Evolutionary conservation across 2,888 invertebrate genomes (phyloP), one percentile per base, ranked within the genome.

Genomic region (Azorinus chamasolen): DNA sequence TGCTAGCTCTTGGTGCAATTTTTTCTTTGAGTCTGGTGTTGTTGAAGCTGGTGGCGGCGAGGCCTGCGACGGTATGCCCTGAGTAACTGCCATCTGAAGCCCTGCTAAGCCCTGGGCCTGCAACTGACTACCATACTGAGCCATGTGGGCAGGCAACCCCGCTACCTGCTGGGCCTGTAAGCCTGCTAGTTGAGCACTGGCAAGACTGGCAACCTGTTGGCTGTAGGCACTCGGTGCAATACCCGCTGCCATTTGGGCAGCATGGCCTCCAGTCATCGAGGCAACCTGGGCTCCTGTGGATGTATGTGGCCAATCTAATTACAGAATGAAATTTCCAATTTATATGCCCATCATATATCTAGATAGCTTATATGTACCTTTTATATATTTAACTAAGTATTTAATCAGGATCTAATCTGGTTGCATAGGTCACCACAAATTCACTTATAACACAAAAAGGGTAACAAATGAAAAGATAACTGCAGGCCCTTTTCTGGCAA

Each of bases 11-110:
- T 79, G 72, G 22, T 72, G 69, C 18, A 75, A 41, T 51, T 76
- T 73, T 62, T 80, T 80, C 59, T 80, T 80, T 27, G 45, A 64
- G 39, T 80, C 80, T 39, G 73, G 80, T 39, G 76, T 70, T n/a
- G 73, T 27, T 46, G 79, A 68, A 24, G 76, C 53, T 39, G 81
- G 79, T 14, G 79, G 75, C 24, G 83, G 79, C 41, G 81, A 72
- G n/a, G 20, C 72, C 24, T 83, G 75, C n/a, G 76, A 37, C 46
- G 64, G 62, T 20, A 66, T 57, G 18, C 59, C 57, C 8, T 62
- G 57, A 1, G 73, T 75, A n/a, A 76, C 41, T 10, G 83, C 80
- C 69, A 77, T 61, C 71, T 77, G 77, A n/a, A 77, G 43, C 22
- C 76, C 66, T 22, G 66, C 66, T n/a, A 66, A 37, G 1, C 66